A percentile compares a stretch with the other conserved stretches of the same genome.
Evolutionary conservation across 2,113 vertebrate genomes (phyloP).

Genomic region (Scytalopus superciliaris): DNA sequence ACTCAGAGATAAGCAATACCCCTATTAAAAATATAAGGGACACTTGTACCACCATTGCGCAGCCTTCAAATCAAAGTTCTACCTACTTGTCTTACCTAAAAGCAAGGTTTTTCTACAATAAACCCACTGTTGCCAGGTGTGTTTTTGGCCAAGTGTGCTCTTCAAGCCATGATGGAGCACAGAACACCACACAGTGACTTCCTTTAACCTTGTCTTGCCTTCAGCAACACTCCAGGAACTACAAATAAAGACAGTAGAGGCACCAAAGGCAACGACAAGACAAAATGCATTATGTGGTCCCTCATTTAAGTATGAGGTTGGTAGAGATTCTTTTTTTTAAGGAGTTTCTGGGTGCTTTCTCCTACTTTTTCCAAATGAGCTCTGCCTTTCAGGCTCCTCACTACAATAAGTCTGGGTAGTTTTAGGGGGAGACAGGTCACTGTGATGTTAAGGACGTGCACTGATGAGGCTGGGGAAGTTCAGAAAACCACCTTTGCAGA

Average conservation of each 20-base stretch:
- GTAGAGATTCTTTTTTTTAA: neutral
- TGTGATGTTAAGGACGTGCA: neutral
- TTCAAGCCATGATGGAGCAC: neutral
- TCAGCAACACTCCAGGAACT: neutral
- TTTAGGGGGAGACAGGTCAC: neutral
- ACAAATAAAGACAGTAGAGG: neutral
- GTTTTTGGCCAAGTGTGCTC: neutral
- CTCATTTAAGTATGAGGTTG: neutral
- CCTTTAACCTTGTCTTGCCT: neutral
- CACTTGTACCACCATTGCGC: neutral
- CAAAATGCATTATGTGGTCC: neutral
- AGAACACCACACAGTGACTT: rapidly evolving
- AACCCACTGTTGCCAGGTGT: neutral
- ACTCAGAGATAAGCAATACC: neutral
- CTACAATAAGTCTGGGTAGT: neutral
- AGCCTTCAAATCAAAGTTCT: neutral
- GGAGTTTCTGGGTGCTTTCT: neutral
- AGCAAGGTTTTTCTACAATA: neutral
- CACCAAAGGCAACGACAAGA: neutral
- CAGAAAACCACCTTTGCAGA: neutral
- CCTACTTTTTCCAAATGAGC: neutral
- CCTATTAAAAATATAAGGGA: neutral
- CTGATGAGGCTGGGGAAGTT: neutral
- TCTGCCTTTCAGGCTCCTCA: neutral
- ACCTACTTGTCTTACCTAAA: neutral